Base-by-base conservation (phyloP, 1,140 invertebrate species). In the Lasioglossum baleicum region DNA sequence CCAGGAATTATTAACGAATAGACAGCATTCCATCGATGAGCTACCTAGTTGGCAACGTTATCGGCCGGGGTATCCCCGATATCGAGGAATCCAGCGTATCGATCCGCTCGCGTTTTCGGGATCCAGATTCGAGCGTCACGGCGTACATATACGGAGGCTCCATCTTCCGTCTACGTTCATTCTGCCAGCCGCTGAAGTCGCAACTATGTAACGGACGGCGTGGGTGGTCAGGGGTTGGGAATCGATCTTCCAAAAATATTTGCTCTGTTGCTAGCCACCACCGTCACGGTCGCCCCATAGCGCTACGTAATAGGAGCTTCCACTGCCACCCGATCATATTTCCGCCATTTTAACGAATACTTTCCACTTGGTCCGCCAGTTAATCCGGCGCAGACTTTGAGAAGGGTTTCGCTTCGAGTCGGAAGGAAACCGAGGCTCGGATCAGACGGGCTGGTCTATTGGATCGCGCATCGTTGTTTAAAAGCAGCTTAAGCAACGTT, bases 191-290 rank as follows among this genome's bases (percentile, higher is more conserved):
- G 63, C 83, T 85, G 81, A 80, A 86, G 83, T 87, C 85, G 77
- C 78, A 86, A 86, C 84, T 74, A 44, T 74, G 66, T 85, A 84
- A 81, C 79, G 74, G 44, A 44, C 67, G 83, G 77, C 82, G 76
- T 81, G 77, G 77, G 77, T 17, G 75, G 71, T 64, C 63, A 81
- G 64, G 85, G 42, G 64, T 70, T 76, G 64, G 80, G 75, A 87
- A 88, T 88, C 86, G 86, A 88, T 88, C 81, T 76, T 83, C 72
- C 76, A 60, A 88, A 87, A 88, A 87, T 88, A 88, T 88, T 88
- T 88, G 73, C 72, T 81, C 61, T 31, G 58, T 65, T 74, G 75
- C 64, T 8, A 53, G 61, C 7, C 53, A 48, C 51, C 42, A n/a
- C n/a, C n/a, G n/a, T n/a, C n/a, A n/a, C n/a, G n/a, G n/a, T n/a